Conservation (phyloP, 1,140 invertebrate species). For the Drosophila lacertosa region DNA sequence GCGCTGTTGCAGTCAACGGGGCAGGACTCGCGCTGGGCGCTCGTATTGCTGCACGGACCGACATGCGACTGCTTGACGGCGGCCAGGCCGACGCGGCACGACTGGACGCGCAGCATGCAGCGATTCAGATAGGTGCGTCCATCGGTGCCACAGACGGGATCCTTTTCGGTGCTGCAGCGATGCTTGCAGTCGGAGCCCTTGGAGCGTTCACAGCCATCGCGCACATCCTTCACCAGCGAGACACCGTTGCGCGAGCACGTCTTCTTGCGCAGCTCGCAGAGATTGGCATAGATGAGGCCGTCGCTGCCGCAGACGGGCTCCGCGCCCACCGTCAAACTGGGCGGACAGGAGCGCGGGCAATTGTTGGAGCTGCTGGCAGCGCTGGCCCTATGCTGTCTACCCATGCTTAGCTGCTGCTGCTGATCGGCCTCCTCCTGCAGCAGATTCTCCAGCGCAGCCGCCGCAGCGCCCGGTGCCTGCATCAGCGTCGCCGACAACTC, state of each 20-base stretch:
- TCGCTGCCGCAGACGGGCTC: slow-evolving; percentile 95
- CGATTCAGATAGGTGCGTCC: slow-evolving; percentile 94
- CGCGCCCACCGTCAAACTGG: slow-evolving; percentile 86
- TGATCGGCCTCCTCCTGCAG: slow-evolving; percentile 64
- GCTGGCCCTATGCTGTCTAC: slow-evolving; percentile 69
- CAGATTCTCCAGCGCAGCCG: slow-evolving; percentile 62
- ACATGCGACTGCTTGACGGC: slow-evolving; percentile 90
- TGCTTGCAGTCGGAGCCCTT: slow-evolving; percentile 91
- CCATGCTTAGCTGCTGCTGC: slow-evolving; percentile 55
- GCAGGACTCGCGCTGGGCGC: slow-evolving; percentile 93
- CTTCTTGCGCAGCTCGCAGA: slow-evolving; percentile 96
- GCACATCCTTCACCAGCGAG: slow-evolving; percentile 84
- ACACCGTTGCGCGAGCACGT: slow-evolving; percentile 93
- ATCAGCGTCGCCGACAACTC: slow-evolving; percentile 56
- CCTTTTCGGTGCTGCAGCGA: slow-evolving; percentile 91
- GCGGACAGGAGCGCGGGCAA: slow-evolving; percentile 92
- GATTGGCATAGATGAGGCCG: slow-evolving; percentile 93
- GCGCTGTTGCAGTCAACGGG: slow-evolving; percentile 93
- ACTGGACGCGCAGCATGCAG: slow-evolving; percentile 94
- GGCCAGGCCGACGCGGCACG: slow-evolving; percentile 85
- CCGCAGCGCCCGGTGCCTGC: slow-evolving; percentile 64
- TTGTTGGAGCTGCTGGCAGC: slow-evolving; percentile 58
- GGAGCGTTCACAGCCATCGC: slow-evolving; percentile 87
- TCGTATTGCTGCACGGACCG: slow-evolving; percentile 94
- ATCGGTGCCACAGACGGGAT: slow-evolving; percentile 95